Evolutionary conservation across 2,888 invertebrate species (phyloP), one percentile per base, ranked within the genome.

Genomic region (Ligdia adustata): DNA sequence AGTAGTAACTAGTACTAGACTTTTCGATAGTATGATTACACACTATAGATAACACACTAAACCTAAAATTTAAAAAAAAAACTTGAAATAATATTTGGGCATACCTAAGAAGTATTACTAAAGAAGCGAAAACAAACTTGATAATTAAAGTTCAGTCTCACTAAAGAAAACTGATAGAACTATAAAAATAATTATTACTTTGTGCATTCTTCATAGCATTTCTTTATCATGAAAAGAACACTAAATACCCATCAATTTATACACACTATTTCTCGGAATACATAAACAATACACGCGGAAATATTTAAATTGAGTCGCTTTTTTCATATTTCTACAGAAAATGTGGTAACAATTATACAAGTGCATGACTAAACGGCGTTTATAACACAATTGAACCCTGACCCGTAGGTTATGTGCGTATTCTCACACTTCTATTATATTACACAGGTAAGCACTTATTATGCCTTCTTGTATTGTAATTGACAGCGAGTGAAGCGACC

Each of bases 251-350:
- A 16, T 43, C 24, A 24, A 4, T 14, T 26, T 20, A 11, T 27
- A 35, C 5, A 29, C 18, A 50, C 39, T 57, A 56, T 41, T 35
- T 50, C 55, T 57, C 33, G 13, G 4, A 29, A 52, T 33, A 31
- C n/a, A 26, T 15, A 49, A 35, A 63, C 59, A 67, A 59, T 60
- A 43, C 40, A 62, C 43, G 52, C 63, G 67, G 68, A 65, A 66
- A 62, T 45, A 56, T 60, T 61, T 60, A 48, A 60, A 48, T 52
- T 42, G 29, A 48, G 49, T 38, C 47, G 32, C 27, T 52, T 55
- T 67, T 58, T 57, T 60, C 58, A 58, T 33, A 50, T 41, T 4
- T 9, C 42, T 50, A 47, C 50, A 57, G 24, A 34, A n/a, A 11
- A 5, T 15, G 29, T 43, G 48, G 33, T 26, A 52, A 45, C 27